Conservation (phyloP, 2,113 vertebrate genomes). For the Peucedramus taeniatus region DNA sequence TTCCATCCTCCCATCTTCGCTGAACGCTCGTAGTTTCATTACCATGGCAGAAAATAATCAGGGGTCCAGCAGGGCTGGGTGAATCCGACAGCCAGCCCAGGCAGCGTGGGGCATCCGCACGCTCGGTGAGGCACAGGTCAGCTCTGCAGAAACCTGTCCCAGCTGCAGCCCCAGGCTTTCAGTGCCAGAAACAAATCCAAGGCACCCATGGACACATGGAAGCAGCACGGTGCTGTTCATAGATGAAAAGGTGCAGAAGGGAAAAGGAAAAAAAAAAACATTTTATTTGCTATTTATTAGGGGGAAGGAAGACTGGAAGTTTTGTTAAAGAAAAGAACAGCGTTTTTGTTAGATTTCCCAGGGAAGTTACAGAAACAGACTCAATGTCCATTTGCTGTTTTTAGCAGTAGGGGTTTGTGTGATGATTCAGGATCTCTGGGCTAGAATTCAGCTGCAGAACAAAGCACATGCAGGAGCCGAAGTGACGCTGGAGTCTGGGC, state of each 20-base stretch:
- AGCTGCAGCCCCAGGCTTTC: slow-evolving; percentile 50
- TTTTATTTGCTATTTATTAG: slow-evolving; percentile 78
- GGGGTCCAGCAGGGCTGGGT: slow-evolving; percentile 73
- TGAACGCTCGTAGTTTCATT: slow-evolving; percentile 63
- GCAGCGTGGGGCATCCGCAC: not conserved
- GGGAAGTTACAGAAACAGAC: slow-evolving; percentile 67
- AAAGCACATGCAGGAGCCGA: slow-evolving; percentile 66
- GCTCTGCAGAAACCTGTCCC: slow-evolving; percentile 25
- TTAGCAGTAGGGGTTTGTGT: slow-evolving; percentile 56
- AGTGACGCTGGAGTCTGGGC: slow-evolving; percentile 41
- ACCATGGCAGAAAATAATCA: slow-evolving; percentile 57
- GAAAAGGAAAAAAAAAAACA: slow-evolving; percentile 2
- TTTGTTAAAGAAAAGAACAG: slow-evolving; percentile 57
- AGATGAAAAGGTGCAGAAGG: slow-evolving; percentile 48
- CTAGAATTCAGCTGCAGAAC: slow-evolving; percentile 62
- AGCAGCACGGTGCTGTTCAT: slow-evolving; percentile 23
- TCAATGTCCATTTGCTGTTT: slow-evolving; percentile 65
- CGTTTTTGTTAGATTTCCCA: slow-evolving; percentile 68
- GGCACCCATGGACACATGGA: slow-evolving; percentile 19
- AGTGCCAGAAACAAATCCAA: slow-evolving; percentile 10
- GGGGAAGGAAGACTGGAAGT: slow-evolving; percentile 70
- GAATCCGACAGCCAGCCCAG: slow-evolving; percentile 37
- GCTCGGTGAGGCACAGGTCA: not conserved
- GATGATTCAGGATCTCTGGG: slow-evolving; percentile 42
- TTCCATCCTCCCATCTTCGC: slow-evolving; percentile 31